These are phyloP conservation scores for Cochlearius cochlearius DNA, from an alignment of 2,113 vertebrate genomes.

Conservation along the genomic window DNA sequence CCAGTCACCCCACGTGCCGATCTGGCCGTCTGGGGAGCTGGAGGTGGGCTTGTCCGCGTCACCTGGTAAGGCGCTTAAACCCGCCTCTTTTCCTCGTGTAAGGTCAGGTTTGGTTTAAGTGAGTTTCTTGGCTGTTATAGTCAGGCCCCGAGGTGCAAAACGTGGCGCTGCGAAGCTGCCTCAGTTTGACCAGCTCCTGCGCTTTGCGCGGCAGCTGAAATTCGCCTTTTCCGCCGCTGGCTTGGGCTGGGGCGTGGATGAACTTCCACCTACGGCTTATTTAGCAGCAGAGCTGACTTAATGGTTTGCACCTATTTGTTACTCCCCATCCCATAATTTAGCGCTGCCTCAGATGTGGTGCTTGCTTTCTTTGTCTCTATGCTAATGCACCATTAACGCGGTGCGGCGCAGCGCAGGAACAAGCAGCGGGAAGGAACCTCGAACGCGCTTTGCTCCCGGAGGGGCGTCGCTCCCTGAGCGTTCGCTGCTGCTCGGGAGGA, in stretches of 20 bases:
- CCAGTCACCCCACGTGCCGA: fast-evolving
- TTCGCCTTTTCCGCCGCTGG: fast-evolving
- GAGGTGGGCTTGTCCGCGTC: not conserved
- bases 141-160: not conserved
- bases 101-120: not conserved
- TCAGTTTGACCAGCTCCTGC: fast-evolving
- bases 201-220: not conserved
- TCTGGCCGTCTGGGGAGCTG: not conserved
- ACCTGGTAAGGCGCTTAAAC: not conserved
- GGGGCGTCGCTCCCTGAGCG: fast-evolving
- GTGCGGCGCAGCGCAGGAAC: fast-evolving
- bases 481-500: not conserved
- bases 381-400: fast-evolving
- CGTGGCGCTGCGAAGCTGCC: not conserved
- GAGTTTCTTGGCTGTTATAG: not conserved
- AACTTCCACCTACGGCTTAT: not conserved
- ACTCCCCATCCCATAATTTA: not conserved
- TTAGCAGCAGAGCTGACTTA: not conserved
- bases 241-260: not conserved
- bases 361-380: not conserved
- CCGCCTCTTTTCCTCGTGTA: fast-evolving
- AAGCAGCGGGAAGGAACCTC: not conserved
- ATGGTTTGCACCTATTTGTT: not conserved
- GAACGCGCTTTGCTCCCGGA: fast-evolving
- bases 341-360: fast-evolving